Percentiles rank a stretch among this genome's conserved stretches.
Conservation (phyloP, 2,888 invertebrate species). For the Meiosimyza decipiens region DNA sequence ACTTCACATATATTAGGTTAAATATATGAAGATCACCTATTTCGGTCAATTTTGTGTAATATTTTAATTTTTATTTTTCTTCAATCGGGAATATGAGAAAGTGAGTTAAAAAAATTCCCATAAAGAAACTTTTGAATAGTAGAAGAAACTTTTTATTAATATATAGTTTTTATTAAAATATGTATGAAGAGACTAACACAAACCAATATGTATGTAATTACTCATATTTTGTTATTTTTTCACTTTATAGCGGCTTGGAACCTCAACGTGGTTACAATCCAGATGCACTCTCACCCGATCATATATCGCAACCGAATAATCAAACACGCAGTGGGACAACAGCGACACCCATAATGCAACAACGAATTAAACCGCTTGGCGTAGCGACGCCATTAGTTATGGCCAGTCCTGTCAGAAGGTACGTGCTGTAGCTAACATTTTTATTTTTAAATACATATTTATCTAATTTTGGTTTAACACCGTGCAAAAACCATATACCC, state of each 20-base stretch:
- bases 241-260: slow-evolving; percentile 70
- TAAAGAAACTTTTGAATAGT: too few relatives aligned
- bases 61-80: too few relatives aligned
- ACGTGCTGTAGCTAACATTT: slow-evolving; percentile 54
- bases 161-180: too few relatives aligned
- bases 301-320: slow-evolving; percentile 66
- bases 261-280: slow-evolving; percentile 73
- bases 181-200: too few relatives aligned
- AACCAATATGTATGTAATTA: too few relatives aligned
- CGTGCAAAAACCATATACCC: slow-evolving; percentile 14
- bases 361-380: slow-evolving; percentile 88
- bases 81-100: too few relatives aligned
- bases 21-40: too few relatives aligned
- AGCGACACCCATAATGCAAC: slow-evolving; percentile 87
- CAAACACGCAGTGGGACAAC: slow-evolving; percentile 68
- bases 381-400: slow-evolving; percentile 89
- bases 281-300: slow-evolving; percentile 72
- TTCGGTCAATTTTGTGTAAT: too few relatives aligned
- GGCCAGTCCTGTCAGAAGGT: slow-evolving; percentile 90
- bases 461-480: slow-evolving; percentile 8
- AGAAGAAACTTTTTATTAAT: too few relatives aligned
- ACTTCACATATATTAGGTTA: too few relatives aligned
- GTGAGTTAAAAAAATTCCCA: too few relatives aligned
- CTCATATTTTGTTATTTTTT: not conserved
- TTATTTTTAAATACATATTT: not conserved